Percentiles rank a stretch among this genome's conserved stretches.
Conservation (phyloP, 2,888 invertebrate species). For the Leptinotarsa tumamoca region DNA sequence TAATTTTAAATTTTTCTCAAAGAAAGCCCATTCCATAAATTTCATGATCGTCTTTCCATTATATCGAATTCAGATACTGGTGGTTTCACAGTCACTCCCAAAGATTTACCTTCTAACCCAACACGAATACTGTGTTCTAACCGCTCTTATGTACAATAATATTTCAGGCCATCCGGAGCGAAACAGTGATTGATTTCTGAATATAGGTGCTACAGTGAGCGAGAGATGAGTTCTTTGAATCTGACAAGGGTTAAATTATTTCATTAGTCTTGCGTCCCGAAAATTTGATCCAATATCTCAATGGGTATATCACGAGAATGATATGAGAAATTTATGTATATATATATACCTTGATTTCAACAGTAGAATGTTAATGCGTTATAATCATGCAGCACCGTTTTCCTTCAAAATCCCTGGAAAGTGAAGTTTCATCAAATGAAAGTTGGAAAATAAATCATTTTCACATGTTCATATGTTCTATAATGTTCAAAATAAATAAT, state of each 20-base stretch:
- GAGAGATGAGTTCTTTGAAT: conserved; percentile 35
- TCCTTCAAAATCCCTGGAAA: too few species aligned
- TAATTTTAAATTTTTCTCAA: too few species aligned
- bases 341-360: background rate
- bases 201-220: conserved; percentile 43
- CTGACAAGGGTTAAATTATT: conserved; percentile 52
- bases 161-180: conserved; percentile 39
- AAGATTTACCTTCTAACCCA: background rate
- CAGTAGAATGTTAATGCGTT: too few species aligned
- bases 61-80: background rate
- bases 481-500: too few species aligned
- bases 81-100: conserved; percentile 12
- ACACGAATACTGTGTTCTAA: background rate
- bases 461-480: too few species aligned
- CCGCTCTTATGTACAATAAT: conserved; percentile 31
- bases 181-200: conserved; percentile 43
- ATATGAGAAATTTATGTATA: conserved; percentile 13
- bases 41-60: too few species aligned
- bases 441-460: too few species aligned
- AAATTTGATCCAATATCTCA: conserved; percentile 41
- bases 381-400: too few species aligned
- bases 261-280: conserved; percentile 46
- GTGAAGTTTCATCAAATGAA: too few species aligned
- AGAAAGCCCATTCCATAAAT: too few species aligned
- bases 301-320: background rate